Base-by-base conservation (phyloP, 2,797 vertebrate genomes). In the Lerista edwardsae region DNA sequence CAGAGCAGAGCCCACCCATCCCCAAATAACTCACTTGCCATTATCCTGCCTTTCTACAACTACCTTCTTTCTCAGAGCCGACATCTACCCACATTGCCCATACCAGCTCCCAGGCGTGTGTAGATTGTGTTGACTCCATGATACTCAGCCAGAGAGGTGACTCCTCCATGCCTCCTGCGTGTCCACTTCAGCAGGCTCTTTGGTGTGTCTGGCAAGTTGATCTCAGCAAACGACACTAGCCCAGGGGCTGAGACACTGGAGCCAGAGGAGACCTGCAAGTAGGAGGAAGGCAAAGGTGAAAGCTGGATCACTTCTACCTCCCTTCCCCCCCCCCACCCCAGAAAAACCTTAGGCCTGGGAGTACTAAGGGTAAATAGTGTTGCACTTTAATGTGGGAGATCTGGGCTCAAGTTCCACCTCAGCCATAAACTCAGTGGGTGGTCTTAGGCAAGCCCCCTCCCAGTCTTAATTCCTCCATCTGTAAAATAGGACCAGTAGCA, bases 111-210 rank as follows among this genome's bases (percentile, higher is more conserved):
- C 51, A 96, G 88, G 1, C 82, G 90, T 78, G 96, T 47, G 84
- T 96, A 97, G 73, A 96, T 90, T 0, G 82, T 93, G 81, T 97
- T 96, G 84, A 94, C 94, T 0, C 87, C 92, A 6, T 86, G 36
- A 0, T 94, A 83, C 87, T 96, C 96, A n/a, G 91, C 96, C 87
- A 97, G 83, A 61, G 97, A 97, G 41, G 96, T 94, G 77, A 97
- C 57, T 89, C 93, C 93, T 77, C 93, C 88, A 0, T 96, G 94
- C 64, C 91, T 93, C 34, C 91, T 94, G 31, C 94, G 90, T 6
- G 92, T 95, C 97, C 97, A 97, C 89, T 84, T 96, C 44, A 96
- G 92, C 57, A 97, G 92, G 0, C 89, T 85, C 2, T 71, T 91
- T 0, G 95, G 93, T 2, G 82, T 93, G 80, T 94, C 94, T 2